Conservation (phyloP, 2,797 vertebrate genomes). For the Pseudotriccus pelzelni region DNA sequence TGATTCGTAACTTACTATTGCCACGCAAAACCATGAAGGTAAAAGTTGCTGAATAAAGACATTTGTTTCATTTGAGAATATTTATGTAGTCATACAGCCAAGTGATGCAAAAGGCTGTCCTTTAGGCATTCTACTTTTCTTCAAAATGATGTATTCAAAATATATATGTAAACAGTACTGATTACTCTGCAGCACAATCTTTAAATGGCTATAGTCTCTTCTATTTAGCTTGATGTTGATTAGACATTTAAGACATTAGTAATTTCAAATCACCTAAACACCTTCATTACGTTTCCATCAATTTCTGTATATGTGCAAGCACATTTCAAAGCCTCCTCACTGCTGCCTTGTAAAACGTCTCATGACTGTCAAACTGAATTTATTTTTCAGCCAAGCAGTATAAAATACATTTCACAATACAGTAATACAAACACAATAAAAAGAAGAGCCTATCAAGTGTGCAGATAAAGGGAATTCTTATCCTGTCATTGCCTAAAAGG, state of each 20-base stretch:
- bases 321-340: constrained; percentile 18
- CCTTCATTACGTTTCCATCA: constrained; percentile 19
- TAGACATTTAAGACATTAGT: background rate
- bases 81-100: constrained; percentile 36
- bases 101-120: constrained; percentile 36
- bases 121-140: constrained; percentile 48
- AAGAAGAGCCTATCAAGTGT: constrained; percentile 22
- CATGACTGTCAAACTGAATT: constrained; percentile 16
- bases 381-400: constrained; percentile 16
- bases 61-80: constrained; percentile 48
- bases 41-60: constrained; percentile 64
- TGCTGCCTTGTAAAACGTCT: constrained; percentile 9
- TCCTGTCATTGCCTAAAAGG: background rate
- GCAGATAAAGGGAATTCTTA: constrained; percentile 9
- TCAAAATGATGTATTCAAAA: constrained; percentile 61
- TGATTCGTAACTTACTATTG: constrained; percentile 66
- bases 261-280: constrained; percentile 2
- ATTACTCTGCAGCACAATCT: constrained; percentile 11
- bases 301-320: constrained; percentile 22
- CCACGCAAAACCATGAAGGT: constrained; percentile 55
- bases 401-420: constrained; percentile 9
- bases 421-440: background rate
- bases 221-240: background rate
- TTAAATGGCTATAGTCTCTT: background rate
- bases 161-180: background rate